A percentile compares a stretch with the other conserved stretches of the same genome.
These are phyloP conservation scores for Elephas maximus DNA, from an alignment of 2,113 vertebrate genomes.

Conservation along the genomic window DNA sequence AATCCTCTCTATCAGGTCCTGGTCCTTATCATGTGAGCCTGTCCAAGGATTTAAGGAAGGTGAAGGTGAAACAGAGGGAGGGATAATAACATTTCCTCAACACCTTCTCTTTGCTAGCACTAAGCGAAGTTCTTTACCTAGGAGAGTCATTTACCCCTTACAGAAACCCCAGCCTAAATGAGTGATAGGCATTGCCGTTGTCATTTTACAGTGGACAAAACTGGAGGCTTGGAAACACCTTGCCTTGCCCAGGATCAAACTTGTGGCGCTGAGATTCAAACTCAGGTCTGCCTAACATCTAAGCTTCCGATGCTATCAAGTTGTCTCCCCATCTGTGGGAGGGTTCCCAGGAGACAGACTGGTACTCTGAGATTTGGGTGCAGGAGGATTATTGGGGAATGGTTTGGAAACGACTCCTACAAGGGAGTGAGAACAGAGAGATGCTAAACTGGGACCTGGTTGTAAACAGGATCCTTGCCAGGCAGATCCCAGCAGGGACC, in stretches of 20 bases:
- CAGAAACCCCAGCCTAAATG: neutral
- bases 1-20: neutral
- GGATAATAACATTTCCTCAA: neutral
- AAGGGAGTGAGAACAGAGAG: neutral
- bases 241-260: neutral
- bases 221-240: accelerated
- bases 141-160: neutral
- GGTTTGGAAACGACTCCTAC: neutral
- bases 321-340: neutral
- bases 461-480: accelerated
- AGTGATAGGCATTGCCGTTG: accelerated
- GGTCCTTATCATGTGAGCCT: neutral
- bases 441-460: neutral
- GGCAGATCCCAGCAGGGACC: neutral
- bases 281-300: neutral
- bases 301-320: neutral
- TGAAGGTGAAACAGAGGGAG: neutral
- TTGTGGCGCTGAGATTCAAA: neutral
- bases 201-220: neutral
- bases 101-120: neutral
- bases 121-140: neutral
- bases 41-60: neutral
- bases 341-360: neutral
- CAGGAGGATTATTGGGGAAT: neutral
- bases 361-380: neutral